Evolutionary conservation across 2,888 invertebrate species (phyloP), one percentile per base, ranked within the genome.

Genomic region (Oxytorus armatus): DNA sequence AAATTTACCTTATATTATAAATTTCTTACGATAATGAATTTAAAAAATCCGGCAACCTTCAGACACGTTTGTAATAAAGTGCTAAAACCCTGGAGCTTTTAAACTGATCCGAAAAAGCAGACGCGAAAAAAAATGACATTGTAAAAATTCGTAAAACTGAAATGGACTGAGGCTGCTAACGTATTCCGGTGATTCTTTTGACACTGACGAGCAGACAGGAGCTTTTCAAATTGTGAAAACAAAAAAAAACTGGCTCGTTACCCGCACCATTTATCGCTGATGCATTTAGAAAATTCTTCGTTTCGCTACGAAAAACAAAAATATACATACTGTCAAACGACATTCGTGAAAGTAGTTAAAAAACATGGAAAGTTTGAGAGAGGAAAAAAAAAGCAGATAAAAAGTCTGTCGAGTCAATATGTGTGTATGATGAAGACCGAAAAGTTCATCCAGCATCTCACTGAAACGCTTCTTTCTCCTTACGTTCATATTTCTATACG

Each of bases 401-500:
- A 66, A 11, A 51, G 42, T 39, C 44, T 55, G 65, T 72, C 59
- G 61, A 73, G 75, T 85, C 61, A 79, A 70, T 76, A 69, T 53
- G 18, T 14, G 39, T 39, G 16, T 5, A 29, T 18, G 59, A 80
- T 61, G 23, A 36, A 77, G 10, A 42, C 21, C 57, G 63, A 63
- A 77, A 82, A 57, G 84, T 86, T 83, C 81, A 82, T 85, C 83
- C 8, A 8, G 5, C 16, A 33, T 79, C 77, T 82, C 77, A 75
- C 81, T 53, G 57, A 44, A 42, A 53, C n/a, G 16, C n/a, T 14
- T 14, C 2, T 29, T 51, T 61, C 23, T 42, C 57, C 18, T 49
- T 39, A 42, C 14, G 53, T 55, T 63, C 18, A 68, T 70, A 57
- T 55, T 59, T 77, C 57, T 51, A 25, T 18, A 33, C 73, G 1